phyloP scores from a whole-genome alignment of 2,888 invertebrate genomes.

The Agonopterix arenella region DNA sequence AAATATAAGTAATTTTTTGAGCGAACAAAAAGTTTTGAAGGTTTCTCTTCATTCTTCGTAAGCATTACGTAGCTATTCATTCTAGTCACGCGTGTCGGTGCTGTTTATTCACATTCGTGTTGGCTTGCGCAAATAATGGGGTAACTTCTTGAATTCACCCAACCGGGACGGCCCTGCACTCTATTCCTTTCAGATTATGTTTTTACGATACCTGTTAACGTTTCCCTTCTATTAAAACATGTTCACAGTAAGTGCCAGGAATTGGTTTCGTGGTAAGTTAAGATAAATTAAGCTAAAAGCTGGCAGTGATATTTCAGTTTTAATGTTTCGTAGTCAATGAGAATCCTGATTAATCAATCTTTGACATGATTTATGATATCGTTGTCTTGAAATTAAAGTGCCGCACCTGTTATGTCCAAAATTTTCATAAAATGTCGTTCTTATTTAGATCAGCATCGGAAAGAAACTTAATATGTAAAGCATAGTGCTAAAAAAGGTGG shows the following conservation, averaged over 20 bases:
- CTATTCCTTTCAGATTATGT: conserved; percentile 2
- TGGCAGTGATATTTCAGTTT: no score
- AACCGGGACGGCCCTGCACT: background rate
- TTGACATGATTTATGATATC: no score
- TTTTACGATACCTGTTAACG: no score
- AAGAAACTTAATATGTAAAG: background rate
- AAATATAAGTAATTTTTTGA: conserved; percentile 47
- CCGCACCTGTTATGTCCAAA: no score
- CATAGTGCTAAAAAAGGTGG: conserved; percentile 12
- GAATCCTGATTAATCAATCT: no score
- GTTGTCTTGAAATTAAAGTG: no score
- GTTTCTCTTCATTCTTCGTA: conserved; percentile 30
- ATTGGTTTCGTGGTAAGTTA: no score
- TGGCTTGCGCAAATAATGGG: conserved; percentile 57
- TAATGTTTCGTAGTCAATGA: no score
- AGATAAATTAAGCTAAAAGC: no score
- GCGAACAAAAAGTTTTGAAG: conserved; percentile 38
- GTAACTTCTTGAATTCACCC: conserved; percentile 42
- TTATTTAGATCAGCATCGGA: no score
- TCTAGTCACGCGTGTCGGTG: conserved; percentile 55
- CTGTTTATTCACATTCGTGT: conserved; percentile 64
- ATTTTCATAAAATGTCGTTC: background rate
- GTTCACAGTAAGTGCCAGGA: no score
- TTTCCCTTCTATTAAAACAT: no score
- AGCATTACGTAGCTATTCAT: conserved; percentile 48